phyloP scores from a whole-genome alignment of 1,140 invertebrate species.

The Brachionus asplanchnoidis region DNA sequence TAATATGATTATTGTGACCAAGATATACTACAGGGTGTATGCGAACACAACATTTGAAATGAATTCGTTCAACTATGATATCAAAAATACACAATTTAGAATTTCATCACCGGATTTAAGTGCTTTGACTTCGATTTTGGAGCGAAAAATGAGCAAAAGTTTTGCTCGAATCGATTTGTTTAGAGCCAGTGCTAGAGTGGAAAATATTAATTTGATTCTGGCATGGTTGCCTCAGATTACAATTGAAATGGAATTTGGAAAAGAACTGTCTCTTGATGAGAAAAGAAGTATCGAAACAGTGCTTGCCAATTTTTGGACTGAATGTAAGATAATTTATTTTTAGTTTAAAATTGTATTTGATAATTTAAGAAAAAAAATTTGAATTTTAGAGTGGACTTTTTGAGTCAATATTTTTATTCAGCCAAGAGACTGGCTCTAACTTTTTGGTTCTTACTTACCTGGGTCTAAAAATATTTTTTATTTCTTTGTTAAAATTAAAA shows the following conservation, averaged over 20 bases:
- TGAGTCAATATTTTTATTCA: too few species aligned
- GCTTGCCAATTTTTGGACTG: background rate
- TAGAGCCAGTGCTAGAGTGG: background rate
- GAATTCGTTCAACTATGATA: background rate
- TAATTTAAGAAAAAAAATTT: background rate
- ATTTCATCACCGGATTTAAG: background rate
- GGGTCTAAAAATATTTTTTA: too few species aligned
- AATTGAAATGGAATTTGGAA: background rate
- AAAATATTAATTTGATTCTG: constrained; percentile 6
- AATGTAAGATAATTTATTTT: background rate
- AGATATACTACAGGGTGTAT: background rate
- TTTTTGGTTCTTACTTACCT: too few species aligned
- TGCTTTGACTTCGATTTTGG: background rate
- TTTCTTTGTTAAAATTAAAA: too few species aligned
- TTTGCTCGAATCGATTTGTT: constrained; percentile 4
- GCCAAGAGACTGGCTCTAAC: too few species aligned
- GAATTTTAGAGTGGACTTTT: too few species aligned
- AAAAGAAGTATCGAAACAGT: background rate
- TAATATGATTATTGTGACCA: constrained; percentile 8
- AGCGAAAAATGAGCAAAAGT: background rate
- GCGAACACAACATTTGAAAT: constrained; percentile 6
- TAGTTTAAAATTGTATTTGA: background rate
- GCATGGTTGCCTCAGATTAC: constrained; percentile 19
- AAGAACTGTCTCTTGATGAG: background rate
- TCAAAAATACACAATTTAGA: constrained; percentile 5